Evolutionary conservation across 2,797 vertebrate genomes (phyloP).

Genomic region (Graptemys geographica): DNA sequence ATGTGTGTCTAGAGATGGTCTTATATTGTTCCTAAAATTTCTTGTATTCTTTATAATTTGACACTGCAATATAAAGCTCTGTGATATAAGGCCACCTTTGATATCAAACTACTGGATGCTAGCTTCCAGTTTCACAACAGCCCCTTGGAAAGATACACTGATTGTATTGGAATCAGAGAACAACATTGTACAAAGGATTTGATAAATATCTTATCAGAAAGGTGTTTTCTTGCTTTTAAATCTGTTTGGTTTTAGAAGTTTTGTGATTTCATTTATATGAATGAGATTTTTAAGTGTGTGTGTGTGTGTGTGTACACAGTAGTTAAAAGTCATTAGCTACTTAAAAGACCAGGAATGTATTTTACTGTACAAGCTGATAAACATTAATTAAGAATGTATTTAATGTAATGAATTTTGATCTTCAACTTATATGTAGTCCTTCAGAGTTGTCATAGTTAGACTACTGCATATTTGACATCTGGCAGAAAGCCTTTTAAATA

Average conservation of each 20-base stretch:
- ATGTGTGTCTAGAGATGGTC: neutral
- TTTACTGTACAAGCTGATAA: slow-evolving; percentile 57
- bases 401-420: slow-evolving; percentile 60
- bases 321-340: slow-evolving; percentile 53
- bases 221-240: neutral
- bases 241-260: neutral
- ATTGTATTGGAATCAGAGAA: neutral
- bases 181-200: neutral
- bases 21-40: neutral
- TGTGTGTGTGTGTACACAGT: neutral
- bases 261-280: slow-evolving; percentile 43
- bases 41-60: neutral
- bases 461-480: neutral
- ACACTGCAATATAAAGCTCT: neutral
- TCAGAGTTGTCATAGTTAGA: slow-evolving; percentile 44
- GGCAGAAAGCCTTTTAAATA: slow-evolving; percentile 8
- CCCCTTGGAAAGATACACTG: neutral
- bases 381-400: slow-evolving; percentile 59
- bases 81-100: neutral
- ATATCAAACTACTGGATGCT: neutral
- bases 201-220: neutral
- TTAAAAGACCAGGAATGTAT: slow-evolving; percentile 36
- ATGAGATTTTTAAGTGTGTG: slow-evolving; percentile 9
- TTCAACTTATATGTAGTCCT: slow-evolving; percentile 57
- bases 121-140: neutral